Conservation (phyloP, 2,113 vertebrate species). For the Arothron firmamentum region DNA sequence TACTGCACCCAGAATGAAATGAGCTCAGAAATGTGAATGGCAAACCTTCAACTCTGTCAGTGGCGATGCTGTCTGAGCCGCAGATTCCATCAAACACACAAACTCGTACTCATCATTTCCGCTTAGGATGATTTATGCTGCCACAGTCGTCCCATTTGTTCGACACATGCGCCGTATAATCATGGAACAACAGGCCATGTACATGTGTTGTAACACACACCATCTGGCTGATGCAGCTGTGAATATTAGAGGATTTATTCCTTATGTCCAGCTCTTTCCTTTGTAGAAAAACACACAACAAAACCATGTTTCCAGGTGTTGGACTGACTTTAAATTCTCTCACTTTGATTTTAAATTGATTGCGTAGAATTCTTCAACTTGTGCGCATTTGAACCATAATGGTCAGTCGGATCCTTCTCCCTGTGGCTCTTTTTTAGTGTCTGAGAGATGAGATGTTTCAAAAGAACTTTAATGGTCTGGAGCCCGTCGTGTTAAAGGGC, state of each 20-base stretch:
- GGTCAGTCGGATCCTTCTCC: background rate
- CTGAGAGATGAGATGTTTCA: background rate
- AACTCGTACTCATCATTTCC: slow-evolving; percentile 56
- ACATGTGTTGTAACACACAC: slow-evolving; percentile 57
- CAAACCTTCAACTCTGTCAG: background rate
- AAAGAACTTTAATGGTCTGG: background rate
- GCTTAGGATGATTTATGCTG: slow-evolving; percentile 57
- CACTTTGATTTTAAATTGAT: background rate
- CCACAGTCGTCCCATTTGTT: slow-evolving; percentile 63
- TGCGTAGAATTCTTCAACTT: background rate
- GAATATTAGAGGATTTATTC: slow-evolving; percentile 50
- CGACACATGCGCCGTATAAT: slow-evolving; percentile 69
- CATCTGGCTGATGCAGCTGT: slow-evolving; percentile 68
- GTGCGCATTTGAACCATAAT: too few species aligned
- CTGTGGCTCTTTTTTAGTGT: background rate
- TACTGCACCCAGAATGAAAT: slow-evolving; percentile 9
- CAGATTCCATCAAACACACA: slow-evolving; percentile 50
- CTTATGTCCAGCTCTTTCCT: slow-evolving; percentile 26
- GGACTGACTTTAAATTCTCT: background rate
- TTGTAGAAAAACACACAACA: background rate
- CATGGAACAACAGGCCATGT: slow-evolving; percentile 60
- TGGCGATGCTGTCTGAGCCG: slow-evolving; percentile 8
- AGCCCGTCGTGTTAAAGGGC: background rate
- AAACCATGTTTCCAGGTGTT: background rate
- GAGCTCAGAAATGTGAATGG: background rate